Evolutionary conservation across 2,797 vertebrate genomes (phyloP).

Genomic region (Pangasius macronema): DNA sequence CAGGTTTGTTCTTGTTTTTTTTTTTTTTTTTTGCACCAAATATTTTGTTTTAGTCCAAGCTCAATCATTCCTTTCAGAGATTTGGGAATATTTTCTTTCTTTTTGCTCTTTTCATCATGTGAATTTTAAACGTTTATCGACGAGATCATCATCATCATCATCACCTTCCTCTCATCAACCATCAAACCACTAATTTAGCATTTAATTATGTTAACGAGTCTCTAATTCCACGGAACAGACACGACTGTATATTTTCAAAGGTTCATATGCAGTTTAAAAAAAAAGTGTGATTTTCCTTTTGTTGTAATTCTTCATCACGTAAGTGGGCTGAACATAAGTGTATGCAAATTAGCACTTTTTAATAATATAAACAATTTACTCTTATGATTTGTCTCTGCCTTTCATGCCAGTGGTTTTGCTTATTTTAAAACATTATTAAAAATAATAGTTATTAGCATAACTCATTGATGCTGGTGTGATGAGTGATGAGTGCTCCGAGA

Average conservation of each 20-base stretch:
- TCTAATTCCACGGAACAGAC: background rate
- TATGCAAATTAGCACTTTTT: background rate
- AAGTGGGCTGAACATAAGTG: too few species aligned
- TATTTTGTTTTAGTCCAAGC: background rate
- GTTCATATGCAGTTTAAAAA: too few species aligned
- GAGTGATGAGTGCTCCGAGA: too few species aligned
- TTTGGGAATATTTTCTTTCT: background rate
- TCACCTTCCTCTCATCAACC: background rate
- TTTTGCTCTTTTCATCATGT: background rate
- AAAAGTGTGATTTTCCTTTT: too few species aligned
- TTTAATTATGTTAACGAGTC: background rate
- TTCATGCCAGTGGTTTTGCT: background rate
- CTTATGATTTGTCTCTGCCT: background rate
- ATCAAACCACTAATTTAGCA: background rate
- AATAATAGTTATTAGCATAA: too few species aligned
- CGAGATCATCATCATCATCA: background rate
- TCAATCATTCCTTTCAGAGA: background rate
- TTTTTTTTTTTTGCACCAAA: background rate
- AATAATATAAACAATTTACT: background rate
- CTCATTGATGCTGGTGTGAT: background rate
- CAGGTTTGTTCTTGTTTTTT: background rate
- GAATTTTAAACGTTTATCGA: background rate
- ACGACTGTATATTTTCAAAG: too few species aligned
- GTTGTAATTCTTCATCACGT: too few species aligned
- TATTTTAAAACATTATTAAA: background rate